phyloP scores from a whole-genome alignment of 2,797 vertebrate genomes.

The Halcyon smyrnensis region DNA sequence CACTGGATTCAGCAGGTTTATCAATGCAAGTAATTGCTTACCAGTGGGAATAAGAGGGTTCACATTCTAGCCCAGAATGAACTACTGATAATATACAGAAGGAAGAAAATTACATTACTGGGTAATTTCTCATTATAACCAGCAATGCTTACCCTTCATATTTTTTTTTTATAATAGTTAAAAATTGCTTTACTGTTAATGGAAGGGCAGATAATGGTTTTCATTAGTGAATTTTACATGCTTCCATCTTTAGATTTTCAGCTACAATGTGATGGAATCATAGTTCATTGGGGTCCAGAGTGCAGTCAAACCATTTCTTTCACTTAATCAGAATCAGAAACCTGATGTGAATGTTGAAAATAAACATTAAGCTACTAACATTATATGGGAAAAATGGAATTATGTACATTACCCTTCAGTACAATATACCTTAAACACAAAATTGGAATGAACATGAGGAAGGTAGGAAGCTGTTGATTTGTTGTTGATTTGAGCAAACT shows the following conservation, averaged over 20 bases:
- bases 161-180: neutral
- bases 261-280: neutral
- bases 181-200: neutral
- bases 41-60: neutral
- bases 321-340: neutral
- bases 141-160: neutral
- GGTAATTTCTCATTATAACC: neutral
- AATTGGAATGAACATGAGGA: neutral
- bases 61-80: neutral
- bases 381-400: neutral
- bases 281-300: neutral
- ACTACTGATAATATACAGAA: neutral
- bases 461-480: constrained; percentile 21
- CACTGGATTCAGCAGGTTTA: constrained; percentile 21
- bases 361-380: neutral
- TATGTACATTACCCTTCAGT: neutral
- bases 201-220: neutral
- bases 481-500: constrained; percentile 39
- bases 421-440: neutral
- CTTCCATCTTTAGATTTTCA: neutral
- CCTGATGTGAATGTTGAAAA: neutral
- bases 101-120: neutral
- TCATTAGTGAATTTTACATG: neutral
- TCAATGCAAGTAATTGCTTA: constrained; percentile 27
- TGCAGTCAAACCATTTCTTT: neutral